Conservation (phyloP, 1,140 invertebrate genomes). For the Delia radicum region DNA sequence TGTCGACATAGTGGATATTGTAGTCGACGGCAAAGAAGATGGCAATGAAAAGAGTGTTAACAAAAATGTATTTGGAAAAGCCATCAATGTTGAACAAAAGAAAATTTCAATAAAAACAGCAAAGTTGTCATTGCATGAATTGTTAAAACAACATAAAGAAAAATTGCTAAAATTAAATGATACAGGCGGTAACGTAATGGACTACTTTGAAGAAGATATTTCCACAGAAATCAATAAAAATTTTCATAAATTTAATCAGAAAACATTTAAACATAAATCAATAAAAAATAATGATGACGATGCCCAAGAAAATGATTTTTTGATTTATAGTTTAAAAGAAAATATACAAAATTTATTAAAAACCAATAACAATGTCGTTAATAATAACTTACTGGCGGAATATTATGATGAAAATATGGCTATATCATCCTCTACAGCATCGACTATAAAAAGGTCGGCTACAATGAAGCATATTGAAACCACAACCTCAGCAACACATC, state of each 20-base stretch:
- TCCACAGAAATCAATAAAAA: too few species aligned
- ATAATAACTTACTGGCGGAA: neutral
- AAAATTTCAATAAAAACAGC: constrained; percentile 4
- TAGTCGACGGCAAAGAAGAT: neutral
- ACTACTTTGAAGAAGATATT: neutral
- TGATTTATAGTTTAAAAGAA: neutral
- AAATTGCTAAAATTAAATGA: neutral
- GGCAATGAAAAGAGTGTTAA: neutral
- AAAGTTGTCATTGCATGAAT: neutral
- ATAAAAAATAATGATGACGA: neutral
- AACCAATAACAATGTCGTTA: neutral
- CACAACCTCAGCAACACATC: neutral
- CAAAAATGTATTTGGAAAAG: neutral
- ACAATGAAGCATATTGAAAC: neutral
- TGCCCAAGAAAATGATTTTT: neutral
- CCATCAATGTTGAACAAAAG: neutral
- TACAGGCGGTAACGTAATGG: neutral
- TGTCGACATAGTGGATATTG: neutral
- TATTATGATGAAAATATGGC: neutral
- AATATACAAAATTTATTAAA: constrained; percentile 5
- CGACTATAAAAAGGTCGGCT: neutral
- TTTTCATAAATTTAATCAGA: too few species aligned
- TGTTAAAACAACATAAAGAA: neutral
- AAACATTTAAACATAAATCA: neutral
- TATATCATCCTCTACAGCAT: neutral